These are phyloP conservation scores for Chiloscyllium plagiosum DNA, from an alignment of 2,113 vertebrate species.

Conservation along the genomic window DNA sequence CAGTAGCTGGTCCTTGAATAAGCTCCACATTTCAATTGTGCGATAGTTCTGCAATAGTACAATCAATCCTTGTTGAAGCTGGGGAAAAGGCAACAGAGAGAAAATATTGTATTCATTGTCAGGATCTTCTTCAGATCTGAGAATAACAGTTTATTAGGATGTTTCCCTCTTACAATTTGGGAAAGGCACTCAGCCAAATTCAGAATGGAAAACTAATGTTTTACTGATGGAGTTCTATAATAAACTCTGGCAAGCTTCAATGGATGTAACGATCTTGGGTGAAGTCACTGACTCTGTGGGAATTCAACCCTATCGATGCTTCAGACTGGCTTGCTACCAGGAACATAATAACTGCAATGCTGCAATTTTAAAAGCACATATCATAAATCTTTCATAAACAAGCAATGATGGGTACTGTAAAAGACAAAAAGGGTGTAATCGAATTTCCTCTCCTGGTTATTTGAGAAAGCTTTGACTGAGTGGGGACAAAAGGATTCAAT, in stretches of 20 bases:
- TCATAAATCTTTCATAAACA: neutral
- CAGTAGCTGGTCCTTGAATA: too few relatives aligned
- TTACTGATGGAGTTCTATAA: constrained; percentile 4
- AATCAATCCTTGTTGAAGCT: too few relatives aligned
- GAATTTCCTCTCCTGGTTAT: neutral
- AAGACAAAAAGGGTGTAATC: neutral
- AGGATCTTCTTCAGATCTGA: neutral
- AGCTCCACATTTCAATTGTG: too few relatives aligned
- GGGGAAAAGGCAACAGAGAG: neutral
- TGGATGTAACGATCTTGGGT: neutral
- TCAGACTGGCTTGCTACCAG: neutral
- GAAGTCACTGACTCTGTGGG: neutral
- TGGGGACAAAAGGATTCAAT: neutral
- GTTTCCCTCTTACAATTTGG: neutral
- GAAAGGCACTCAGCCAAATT: neutral
- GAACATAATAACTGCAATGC: neutral
- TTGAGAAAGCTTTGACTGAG: neutral
- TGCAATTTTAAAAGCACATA: neutral
- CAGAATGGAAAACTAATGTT: constrained; percentile 10
- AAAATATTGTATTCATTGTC: neutral
- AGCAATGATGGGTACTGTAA: neutral
- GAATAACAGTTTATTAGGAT: neutral
- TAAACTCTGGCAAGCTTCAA: too few relatives aligned
- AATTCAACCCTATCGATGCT: neutral
- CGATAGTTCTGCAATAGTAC: too few relatives aligned